Conservation (phyloP, 2,888 invertebrate genomes). For the Ochropleura plecta region DNA sequence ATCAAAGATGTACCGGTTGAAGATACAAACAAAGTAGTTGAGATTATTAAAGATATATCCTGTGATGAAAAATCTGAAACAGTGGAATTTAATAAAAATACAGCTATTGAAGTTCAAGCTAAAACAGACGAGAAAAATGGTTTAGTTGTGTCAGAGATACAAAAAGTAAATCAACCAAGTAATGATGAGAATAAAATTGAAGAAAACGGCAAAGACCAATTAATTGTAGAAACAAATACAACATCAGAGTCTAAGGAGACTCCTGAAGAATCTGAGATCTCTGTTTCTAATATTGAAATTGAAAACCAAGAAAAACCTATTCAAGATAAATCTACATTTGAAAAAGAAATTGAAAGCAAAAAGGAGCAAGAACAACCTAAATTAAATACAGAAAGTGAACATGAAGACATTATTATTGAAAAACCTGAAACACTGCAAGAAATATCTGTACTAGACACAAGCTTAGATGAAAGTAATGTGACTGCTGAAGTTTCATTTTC, state of each 20-base stretch:
- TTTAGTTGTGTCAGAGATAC: not conserved
- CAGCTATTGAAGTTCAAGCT: not conserved
- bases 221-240: not conserved
- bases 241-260: not conserved
- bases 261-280: not conserved
- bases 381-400: not conserved
- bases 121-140: not conserved
- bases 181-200: slow-evolving; percentile 4
- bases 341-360: not conserved
- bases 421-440: slow-evolving; percentile 15
- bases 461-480: slow-evolving; percentile 7
- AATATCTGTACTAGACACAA: slow-evolving; percentile 5
- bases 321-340: not conserved
- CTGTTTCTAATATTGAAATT: not conserved
- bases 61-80: not conserved
- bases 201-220: not conserved
- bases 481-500: slow-evolving; percentile 11
- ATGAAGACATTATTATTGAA: not conserved
- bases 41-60: not conserved
- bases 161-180: not conserved
- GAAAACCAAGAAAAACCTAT: not conserved
- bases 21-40: not conserved
- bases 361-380: not conserved
- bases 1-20: slow-evolving; percentile 7
- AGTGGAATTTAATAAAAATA: not conserved